Evolutionary conservation across 2,888 invertebrate genomes (phyloP).

Genomic region (Imbricaverruca yamaguchii): DNA sequence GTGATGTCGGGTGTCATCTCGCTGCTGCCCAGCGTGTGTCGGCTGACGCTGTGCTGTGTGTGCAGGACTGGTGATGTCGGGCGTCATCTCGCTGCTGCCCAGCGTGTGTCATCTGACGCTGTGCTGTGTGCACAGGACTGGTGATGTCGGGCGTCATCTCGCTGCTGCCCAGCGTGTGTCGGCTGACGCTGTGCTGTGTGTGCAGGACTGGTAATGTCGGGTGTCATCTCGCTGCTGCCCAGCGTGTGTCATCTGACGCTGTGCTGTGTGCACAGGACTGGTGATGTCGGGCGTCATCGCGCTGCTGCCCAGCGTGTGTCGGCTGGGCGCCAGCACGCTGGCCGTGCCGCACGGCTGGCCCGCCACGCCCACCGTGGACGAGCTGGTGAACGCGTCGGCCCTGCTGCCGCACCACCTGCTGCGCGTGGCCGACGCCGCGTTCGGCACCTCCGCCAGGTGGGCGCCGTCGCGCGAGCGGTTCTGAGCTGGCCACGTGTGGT

Average conservation of each 20-base stretch:
- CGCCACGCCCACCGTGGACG: not conserved
- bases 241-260: no score
- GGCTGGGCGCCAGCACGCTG: slow-evolving; percentile 35
- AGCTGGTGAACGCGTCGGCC: not conserved
- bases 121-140: not conserved
- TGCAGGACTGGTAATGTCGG: no score
- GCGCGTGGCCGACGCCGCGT: not conserved
- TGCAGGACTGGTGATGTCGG: not conserved
- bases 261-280: slow-evolving; percentile 40
- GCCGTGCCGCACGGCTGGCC: not conserved
- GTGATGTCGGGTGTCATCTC: no score
- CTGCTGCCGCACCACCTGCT: not conserved
- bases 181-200: no score
- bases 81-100: no score
- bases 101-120: not conserved
- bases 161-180: no score
- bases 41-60: not conserved
- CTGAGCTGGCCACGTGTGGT: no score
- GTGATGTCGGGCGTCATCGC: slow-evolving; percentile 54
- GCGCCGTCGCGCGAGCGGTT: not conserved
- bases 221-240: no score
- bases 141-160: no score
- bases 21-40: no score
- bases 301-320: slow-evolving; percentile 54
- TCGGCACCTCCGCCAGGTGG: not conserved